These are phyloP conservation scores for Choloepus didactylus DNA, from an alignment of 2,797 vertebrate species.

Conservation along the genomic window DNA sequence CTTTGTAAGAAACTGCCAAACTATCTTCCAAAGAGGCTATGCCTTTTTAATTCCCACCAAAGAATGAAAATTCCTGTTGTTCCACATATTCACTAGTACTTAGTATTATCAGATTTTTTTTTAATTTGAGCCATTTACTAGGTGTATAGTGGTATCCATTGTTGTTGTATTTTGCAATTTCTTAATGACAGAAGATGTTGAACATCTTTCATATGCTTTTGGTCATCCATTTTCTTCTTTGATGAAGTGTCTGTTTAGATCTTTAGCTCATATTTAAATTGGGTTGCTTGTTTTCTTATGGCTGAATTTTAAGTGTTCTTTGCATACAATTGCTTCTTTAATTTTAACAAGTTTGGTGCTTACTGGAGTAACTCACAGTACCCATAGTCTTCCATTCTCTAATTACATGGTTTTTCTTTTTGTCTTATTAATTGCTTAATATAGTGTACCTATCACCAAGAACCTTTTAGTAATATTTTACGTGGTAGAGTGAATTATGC, in stretches of 20 bases:
- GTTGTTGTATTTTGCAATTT: neutral
- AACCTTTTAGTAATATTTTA: neutral
- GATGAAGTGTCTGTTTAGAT: neutral
- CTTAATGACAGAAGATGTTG: neutral
- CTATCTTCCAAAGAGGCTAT: neutral
- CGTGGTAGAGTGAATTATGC: too few relatives aligned
- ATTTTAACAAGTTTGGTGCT: neutral
- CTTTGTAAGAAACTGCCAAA: neutral
- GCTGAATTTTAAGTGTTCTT: slow-evolving; percentile 6
- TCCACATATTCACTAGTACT: neutral
- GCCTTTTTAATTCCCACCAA: neutral
- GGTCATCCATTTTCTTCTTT: neutral
- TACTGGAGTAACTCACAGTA: neutral
- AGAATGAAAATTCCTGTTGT: neutral
- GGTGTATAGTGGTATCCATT: neutral
- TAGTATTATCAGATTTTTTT: neutral
- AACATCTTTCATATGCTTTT: neutral
- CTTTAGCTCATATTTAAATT: neutral
- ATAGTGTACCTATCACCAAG: neutral
- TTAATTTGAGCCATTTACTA: neutral
- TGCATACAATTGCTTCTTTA: neutral
- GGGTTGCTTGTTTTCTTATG: neutral
- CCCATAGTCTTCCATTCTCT: neutral
- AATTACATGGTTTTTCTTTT: neutral
- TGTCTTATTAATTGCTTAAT: neutral